phyloP scores from a whole-genome alignment of 2,888 invertebrate species.

The Hemicrepidius hirtus region DNA sequence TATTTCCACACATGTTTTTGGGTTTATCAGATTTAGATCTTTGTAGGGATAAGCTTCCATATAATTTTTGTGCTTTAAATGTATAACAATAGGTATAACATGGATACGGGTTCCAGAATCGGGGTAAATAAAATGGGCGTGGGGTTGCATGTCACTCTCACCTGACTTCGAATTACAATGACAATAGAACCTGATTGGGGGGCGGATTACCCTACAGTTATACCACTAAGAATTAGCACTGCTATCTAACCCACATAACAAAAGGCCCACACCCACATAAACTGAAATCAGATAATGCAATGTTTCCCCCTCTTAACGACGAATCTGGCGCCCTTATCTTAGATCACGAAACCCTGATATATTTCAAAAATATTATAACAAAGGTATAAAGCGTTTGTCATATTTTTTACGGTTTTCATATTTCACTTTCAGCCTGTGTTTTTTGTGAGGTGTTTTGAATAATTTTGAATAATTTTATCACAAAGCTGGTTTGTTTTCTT shows the following conservation, averaged over 20 bases:
- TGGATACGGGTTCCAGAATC: slow-evolving; percentile 16
- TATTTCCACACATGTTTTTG: too few relatives aligned
- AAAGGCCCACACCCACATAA: slow-evolving; percentile 46
- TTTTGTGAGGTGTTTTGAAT: slow-evolving; percentile 66
- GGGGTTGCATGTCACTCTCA: slow-evolving; percentile 61
- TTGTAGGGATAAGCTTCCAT: not conserved
- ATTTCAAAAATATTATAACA: slow-evolving; percentile 69
- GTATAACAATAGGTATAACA: not conserved
- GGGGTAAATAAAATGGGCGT: slow-evolving; percentile 40
- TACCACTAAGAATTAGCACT: slow-evolving; percentile 50
- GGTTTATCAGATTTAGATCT: not conserved
- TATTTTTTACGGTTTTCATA: slow-evolving; percentile 71
- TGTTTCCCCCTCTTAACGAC: slow-evolving; percentile 50
- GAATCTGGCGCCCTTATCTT: slow-evolving; percentile 67
- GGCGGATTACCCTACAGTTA: slow-evolving; percentile 57
- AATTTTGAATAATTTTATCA: slow-evolving; percentile 70
- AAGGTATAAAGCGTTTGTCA: slow-evolving; percentile 70
- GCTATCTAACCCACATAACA: slow-evolving; percentile 33
- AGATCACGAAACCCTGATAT: slow-evolving; percentile 66
- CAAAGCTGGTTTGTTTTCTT: slow-evolving; percentile 63
- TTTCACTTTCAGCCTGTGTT: slow-evolving; percentile 63
- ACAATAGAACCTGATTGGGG: slow-evolving; percentile 67
- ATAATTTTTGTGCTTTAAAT: not conserved
- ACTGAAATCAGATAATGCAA: slow-evolving; percentile 60
- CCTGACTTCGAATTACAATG: slow-evolving; percentile 67